phyloP scores from a whole-genome alignment of 2,797 vertebrate genomes.

The Tolypeutes matacus region DNA sequence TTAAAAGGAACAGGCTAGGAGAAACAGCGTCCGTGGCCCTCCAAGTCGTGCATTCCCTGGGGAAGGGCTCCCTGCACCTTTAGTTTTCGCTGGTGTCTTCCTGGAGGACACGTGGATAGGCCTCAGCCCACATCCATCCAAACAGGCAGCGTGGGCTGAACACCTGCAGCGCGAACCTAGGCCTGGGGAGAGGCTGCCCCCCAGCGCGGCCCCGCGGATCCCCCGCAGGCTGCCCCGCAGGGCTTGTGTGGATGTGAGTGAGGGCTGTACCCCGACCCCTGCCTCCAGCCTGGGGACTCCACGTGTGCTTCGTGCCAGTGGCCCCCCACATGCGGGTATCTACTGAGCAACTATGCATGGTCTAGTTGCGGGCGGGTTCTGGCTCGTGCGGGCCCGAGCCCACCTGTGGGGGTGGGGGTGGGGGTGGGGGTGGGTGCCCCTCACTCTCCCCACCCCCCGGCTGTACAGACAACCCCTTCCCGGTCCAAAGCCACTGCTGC shows the following conservation, averaged over 20 bases:
- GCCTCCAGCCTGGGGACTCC: background rate
- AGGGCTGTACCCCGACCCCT: background rate
- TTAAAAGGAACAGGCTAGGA: background rate
- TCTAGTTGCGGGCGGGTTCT: accelerated
- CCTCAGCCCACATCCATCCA: too few relatives aligned
- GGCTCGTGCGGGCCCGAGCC: background rate
- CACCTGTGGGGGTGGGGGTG: too few relatives aligned
- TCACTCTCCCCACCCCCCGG: background rate
- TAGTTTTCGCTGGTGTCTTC: too few relatives aligned
- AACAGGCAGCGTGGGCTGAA: background rate
- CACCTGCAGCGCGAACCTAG: background rate
- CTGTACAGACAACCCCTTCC: background rate
- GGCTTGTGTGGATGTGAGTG: background rate
- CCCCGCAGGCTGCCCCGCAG: background rate
- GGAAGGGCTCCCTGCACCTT: too few relatives aligned
- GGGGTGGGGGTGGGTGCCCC: background rate
- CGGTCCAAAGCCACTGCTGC: slow-evolving; percentile 57
- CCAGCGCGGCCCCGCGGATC: background rate
- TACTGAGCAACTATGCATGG: background rate
- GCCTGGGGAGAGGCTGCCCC: too few relatives aligned
- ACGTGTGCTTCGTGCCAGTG: too few relatives aligned
- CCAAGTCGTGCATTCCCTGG: background rate
- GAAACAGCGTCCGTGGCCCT: background rate
- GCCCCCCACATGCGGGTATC: background rate
- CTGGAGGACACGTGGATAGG: too few relatives aligned